A percentile compares a stretch with the other conserved stretches of the same genome.
Conservation (phyloP, 2,113 vertebrate species). For the Gymnobelideus leadbeateri region DNA sequence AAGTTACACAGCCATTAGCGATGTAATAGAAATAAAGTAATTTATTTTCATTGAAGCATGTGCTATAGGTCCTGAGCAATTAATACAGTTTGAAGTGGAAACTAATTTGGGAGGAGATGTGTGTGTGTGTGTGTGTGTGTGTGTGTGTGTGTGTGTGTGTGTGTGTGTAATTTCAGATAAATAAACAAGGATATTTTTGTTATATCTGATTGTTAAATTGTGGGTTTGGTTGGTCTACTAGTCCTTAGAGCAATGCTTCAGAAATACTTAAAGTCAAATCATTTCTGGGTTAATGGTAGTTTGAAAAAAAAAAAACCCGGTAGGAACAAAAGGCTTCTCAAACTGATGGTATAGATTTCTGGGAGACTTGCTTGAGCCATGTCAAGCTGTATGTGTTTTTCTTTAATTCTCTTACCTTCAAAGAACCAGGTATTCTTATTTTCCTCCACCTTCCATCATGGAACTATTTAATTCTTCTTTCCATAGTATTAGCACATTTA, state of each 20-base stretch:
- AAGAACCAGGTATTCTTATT: slow-evolving; percentile 46
- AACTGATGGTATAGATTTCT: background rate
- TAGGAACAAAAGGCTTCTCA: background rate
- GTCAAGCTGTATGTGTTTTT: slow-evolving; percentile 22
- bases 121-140: background rate
- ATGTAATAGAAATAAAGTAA: slow-evolving; percentile 97
- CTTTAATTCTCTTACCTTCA: slow-evolving; percentile 45
- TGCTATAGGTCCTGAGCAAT: slow-evolving; percentile 94
- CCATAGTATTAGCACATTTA: background rate
- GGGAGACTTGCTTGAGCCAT: background rate
- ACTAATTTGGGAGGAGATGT: slow-evolving; percentile 68
- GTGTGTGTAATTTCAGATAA: slow-evolving; percentile 26
- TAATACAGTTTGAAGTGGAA: slow-evolving; percentile 87
- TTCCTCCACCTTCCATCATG: background rate
- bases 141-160: background rate
- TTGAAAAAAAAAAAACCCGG: background rate
- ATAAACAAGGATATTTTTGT: slow-evolving; percentile 76
- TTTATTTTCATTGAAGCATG: slow-evolving; percentile 98
- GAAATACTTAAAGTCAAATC: slow-evolving; percentile 66
- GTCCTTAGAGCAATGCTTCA: slow-evolving; percentile 54
- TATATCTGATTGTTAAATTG: slow-evolving; percentile 78
- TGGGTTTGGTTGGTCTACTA: slow-evolving; percentile 68
- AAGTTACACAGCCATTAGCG: slow-evolving; percentile 93
- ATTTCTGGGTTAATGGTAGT: slow-evolving; percentile 65
- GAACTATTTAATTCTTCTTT: slow-evolving; percentile 5